Evolutionary conservation across 2,888 invertebrate species (phyloP), one percentile per base, ranked within the genome.

Genomic region (Helobdella robusta): DNA sequence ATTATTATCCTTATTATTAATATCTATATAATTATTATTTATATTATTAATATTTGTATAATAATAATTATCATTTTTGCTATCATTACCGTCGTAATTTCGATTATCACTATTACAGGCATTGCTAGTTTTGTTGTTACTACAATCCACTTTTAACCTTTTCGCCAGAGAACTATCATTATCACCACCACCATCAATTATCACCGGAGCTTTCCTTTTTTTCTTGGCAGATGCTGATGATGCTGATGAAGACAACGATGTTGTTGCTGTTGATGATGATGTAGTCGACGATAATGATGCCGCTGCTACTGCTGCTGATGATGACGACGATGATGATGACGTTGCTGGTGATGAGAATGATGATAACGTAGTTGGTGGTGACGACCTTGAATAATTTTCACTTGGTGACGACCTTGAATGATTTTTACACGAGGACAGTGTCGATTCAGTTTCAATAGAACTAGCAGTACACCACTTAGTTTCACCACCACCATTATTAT

Each of bases 321-420:
- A 25, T 56, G 58, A 25, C 30, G 58, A 25, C 30, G 58, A 56
- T 56, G 58, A 56, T 56, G 28, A 56, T 56, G 58, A 56, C 30
- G 28, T 8, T 25, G 58, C 23, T 56, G 28, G 30, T 56, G 28
- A 56, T 56, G 28, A 25, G 5, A n/a, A 56, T 56, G 28, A 56
- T 56, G 28, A 56, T 56, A n/a, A 56, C 30, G 58, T 28, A 28
- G 58, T 28, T 56, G 28, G 25, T 56, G 28, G n/a, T 56, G 28
- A 23, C 30, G 58, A 56, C 30, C 8, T 4, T 56, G 25, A 56
- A 50, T 23, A n/a, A n/a, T n/a, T n/a, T n/a, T n/a, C n/a, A n/a
- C n/a, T n/a, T n/a, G n/a, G n/a, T n/a, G n/a, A n/a, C n/a, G n/a
- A n/a, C n/a, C n/a, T n/a, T n/a, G n/a, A n/a, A n/a, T n/a, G n/a